These are phyloP conservation scores for Brachionus manjavacas DNA, from an alignment of 1,140 invertebrate genomes.

Conservation along the genomic window DNA sequence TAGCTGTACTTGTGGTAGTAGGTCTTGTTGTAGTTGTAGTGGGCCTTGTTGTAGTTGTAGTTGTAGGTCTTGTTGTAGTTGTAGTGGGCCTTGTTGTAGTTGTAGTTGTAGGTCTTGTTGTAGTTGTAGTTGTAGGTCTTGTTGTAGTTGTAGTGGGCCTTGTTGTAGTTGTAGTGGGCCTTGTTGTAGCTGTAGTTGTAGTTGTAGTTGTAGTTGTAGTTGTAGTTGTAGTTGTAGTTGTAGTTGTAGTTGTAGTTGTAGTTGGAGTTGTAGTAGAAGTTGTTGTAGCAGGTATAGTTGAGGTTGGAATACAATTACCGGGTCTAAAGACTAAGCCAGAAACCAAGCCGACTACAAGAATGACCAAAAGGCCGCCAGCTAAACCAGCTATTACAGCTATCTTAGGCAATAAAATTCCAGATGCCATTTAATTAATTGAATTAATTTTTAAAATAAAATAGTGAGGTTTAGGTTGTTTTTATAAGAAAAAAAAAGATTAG, in stretches of 20 bases:
- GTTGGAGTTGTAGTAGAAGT: slow-evolving; percentile 45
- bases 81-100: slow-evolving; percentile 51
- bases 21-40: slow-evolving; percentile 48
- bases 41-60: slow-evolving; percentile 49
- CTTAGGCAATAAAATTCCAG: neutral
- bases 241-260: slow-evolving; percentile 50
- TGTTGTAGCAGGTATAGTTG: slow-evolving; percentile 55
- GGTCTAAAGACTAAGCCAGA: slow-evolving; percentile 1
- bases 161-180: slow-evolving; percentile 57
- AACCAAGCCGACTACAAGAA: neutral
- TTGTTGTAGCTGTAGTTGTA: slow-evolving; percentile 55
- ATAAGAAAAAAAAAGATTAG: neutral
- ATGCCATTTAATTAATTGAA: neutral
- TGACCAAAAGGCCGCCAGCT: neutral
- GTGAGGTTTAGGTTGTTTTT: neutral
- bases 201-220: slow-evolving; percentile 56
- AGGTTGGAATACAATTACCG: slow-evolving; percentile 46
- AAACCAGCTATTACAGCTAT: neutral
- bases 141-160: slow-evolving; percentile 47
- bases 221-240: slow-evolving; percentile 51
- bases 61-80: slow-evolving; percentile 51
- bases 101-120: slow-evolving; percentile 57
- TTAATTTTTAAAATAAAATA: neutral
- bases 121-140: slow-evolving; percentile 53
- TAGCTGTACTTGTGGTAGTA: neutral